These are phyloP conservation scores for Cantharis flavilabris DNA, from an alignment of 2,888 invertebrate species.

Conservation along the genomic window DNA sequence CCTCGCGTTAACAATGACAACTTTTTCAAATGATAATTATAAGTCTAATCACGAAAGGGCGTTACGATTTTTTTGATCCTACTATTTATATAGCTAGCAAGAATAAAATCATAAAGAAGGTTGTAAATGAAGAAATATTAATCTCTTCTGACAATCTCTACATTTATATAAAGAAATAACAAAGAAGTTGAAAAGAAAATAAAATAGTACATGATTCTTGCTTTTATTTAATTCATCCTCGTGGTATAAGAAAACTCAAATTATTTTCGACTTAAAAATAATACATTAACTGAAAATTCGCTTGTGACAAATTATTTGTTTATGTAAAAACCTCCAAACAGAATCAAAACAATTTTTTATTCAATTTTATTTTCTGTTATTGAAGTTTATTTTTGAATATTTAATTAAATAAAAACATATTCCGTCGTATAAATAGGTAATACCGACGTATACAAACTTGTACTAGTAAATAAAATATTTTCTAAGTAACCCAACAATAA, in stretches of 20 bases:
- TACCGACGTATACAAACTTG: not conserved
- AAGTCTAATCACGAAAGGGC: not conserved
- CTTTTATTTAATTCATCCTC: not conserved
- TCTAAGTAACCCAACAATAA: not conserved
- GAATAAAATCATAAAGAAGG: constrained; percentile 13
- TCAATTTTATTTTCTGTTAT: not conserved
- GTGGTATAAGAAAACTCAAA: not conserved
- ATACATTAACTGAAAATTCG: not conserved
- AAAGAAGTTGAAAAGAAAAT: constrained; percentile 23
- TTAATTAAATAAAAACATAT: not conserved
- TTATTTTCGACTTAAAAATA: not conserved
- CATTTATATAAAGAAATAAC: constrained; percentile 24
- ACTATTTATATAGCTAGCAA: constrained; percentile 13
- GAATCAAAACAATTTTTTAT: not conserved
- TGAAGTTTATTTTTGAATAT: not conserved
- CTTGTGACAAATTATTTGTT: not conserved
- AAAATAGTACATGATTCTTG: constrained; percentile 8
- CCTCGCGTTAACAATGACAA: not conserved
- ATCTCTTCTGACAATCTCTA: constrained; percentile 14
- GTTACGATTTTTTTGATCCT: constrained; percentile 5
- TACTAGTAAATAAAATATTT: not conserved
- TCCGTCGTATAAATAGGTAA: not conserved
- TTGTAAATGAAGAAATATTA: constrained; percentile 24
- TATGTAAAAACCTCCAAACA: not conserved
- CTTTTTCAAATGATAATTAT: not conserved